phyloP scores from a whole-genome alignment of 2,888 invertebrate species.

The Napeogenes sylphis region DNA sequence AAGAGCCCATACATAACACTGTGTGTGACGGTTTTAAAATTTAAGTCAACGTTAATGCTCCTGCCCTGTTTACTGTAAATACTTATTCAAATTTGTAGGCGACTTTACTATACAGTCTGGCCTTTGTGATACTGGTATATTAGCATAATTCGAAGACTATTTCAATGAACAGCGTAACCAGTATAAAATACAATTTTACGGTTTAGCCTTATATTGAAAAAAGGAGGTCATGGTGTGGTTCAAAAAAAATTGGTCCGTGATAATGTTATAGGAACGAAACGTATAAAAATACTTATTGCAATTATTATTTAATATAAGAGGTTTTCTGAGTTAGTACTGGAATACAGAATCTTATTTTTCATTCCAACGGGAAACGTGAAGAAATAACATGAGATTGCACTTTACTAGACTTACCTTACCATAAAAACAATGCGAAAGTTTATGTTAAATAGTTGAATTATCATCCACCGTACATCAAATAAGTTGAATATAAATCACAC shows the following conservation, averaged over 20 bases:
- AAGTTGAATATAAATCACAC: slow-evolving; percentile 4
- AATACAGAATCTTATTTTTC: too few species aligned
- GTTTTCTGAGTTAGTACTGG: too few species aligned
- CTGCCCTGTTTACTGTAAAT: slow-evolving; percentile 71
- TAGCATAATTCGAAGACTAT: slow-evolving; percentile 70
- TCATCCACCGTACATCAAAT: background rate
- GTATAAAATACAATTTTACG: slow-evolving; percentile 71
- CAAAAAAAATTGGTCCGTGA: slow-evolving; percentile 58
- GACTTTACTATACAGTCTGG: slow-evolving; percentile 58
- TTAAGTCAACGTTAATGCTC: slow-evolving; percentile 75
- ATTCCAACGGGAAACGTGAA: too few species aligned
- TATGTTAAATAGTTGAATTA: too few species aligned
- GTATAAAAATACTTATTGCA: slow-evolving; percentile 36
- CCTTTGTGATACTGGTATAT: slow-evolving; percentile 62
- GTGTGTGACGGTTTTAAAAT: slow-evolving; percentile 76
- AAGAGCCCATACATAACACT: slow-evolving; percentile 75
- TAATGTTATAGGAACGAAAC: slow-evolving; percentile 53
- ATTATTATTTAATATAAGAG: too few species aligned
- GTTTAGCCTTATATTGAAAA: slow-evolving; percentile 68
- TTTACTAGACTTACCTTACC: too few species aligned
- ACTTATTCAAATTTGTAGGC: slow-evolving; percentile 75
- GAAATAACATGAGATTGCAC: too few species aligned
- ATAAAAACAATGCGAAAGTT: too few species aligned
- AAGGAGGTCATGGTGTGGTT: slow-evolving; percentile 59
- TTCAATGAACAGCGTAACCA: slow-evolving; percentile 69